Evolutionary conservation across 2,113 vertebrate species (phyloP), one percentile per base, ranked within the genome.

Genomic region (Aleadryas rufinucha): DNA sequence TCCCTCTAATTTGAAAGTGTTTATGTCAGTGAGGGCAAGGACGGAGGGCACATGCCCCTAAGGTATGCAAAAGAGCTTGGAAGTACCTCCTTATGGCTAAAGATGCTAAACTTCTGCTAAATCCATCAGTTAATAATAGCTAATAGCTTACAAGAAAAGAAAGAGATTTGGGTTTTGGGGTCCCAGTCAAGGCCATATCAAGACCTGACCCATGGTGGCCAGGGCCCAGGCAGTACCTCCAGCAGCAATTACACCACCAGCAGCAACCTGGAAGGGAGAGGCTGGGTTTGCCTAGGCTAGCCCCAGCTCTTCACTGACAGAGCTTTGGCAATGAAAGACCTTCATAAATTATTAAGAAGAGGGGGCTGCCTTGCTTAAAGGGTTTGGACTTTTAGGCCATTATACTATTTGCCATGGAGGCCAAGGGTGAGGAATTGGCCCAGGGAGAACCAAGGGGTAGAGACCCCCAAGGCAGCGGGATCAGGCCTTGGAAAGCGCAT

Each of bases 381-480:
- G 8, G 7, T 42, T 80, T 74, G 42, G 50, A 56, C n/a, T 72
- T 91, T 84, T 27, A 65, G 54, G 41, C 27, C 31, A 28, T 72
- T 86, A 16, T 10, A 9, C 24, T 19, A 28, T 52, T 88, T 83
- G 27, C 64, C 66, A 37, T 1, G 1, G 35, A 90, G 61, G 47
- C 56, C 69, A 69, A 91, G 60, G 20, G 31, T 14, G 13, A 90
- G 22, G 23, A 63, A 69, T 26, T 69, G 54, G 54, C 6, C 27
- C 39, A 33, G 18, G 50, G 10, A 65, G n/a, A 88, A 28, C 11
- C 0, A 1, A 31, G 35, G 50, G 21, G 1, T 2, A 61, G 45
- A 50, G 21, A 24, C 6, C 17, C 37, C n/a, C 54, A 42, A 28
- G 22, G 39, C 9, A 7, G 35, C 0, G 0, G 24, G 3, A 69